These are phyloP conservation scores for Plagodis dolabraria DNA, from an alignment of 2,888 invertebrate species.

Conservation along the genomic window DNA sequence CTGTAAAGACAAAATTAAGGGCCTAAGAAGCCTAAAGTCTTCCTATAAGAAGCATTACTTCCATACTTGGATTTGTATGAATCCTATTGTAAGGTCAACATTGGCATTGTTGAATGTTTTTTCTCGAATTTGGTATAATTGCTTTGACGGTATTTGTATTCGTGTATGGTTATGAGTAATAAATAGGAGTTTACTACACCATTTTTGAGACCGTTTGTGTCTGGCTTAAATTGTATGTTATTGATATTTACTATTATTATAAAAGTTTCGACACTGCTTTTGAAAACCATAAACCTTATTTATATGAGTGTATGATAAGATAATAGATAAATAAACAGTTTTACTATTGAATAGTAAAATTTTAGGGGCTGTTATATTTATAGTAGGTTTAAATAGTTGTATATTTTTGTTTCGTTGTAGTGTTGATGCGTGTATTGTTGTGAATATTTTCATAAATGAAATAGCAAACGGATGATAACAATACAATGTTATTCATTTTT, in stretches of 20 bases:
- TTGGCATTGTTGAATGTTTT: constrained; percentile 32
- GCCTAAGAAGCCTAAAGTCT: constrained; percentile 35
- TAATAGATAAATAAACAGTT: constrained; percentile 67
- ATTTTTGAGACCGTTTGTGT: constrained; percentile 30
- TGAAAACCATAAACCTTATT: constrained; percentile 67
- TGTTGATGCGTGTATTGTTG: constrained; percentile 48
- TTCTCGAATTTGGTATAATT: constrained; percentile 59
- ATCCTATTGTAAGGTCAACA: constrained; percentile 7
- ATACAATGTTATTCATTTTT: no score
- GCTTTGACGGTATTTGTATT: constrained; percentile 45
- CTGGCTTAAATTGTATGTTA: constrained; percentile 40
- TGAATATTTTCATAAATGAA: not conserved
- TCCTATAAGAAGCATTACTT: constrained; percentile 30
- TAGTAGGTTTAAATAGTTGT: constrained; percentile 71
- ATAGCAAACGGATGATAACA: not conserved
- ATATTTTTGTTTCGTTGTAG: constrained; percentile 74
- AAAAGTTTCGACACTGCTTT: constrained; percentile 75
- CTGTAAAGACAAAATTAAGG: constrained; percentile 18
- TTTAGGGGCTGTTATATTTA: constrained; percentile 81
- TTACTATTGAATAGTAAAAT: constrained; percentile 82
- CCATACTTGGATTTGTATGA: constrained; percentile 24
- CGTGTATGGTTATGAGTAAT: constrained; percentile 43
- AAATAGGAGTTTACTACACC: constrained; percentile 32
- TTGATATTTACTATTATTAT: constrained; percentile 43
- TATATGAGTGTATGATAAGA: constrained; percentile 66